phyloP scores from a whole-genome alignment of 2,113 vertebrate genomes.

The Cyphomyrus discorhynchus region DNA sequence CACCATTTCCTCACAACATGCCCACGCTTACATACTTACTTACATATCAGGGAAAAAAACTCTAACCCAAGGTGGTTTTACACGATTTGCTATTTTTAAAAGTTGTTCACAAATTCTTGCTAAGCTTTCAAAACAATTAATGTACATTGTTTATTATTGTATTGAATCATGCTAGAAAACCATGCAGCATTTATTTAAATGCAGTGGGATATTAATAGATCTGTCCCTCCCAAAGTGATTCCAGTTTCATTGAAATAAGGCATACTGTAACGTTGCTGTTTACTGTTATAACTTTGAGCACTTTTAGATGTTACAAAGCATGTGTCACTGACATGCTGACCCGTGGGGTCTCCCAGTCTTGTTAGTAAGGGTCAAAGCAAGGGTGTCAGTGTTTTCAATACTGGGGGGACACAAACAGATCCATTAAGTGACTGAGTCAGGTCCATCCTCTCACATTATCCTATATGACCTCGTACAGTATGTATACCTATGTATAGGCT shows the following conservation, averaged over 20 bases:
- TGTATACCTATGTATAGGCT: background rate
- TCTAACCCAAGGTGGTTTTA: background rate
- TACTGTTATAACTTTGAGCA: background rate
- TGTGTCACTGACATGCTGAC: background rate
- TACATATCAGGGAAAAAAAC: background rate
- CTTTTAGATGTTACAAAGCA: background rate
- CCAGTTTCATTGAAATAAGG: background rate
- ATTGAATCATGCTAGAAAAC: background rate
- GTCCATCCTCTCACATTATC: background rate
- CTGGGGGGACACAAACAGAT: background rate
- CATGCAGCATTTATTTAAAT: background rate
- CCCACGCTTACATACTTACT: background rate
- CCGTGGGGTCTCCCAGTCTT: background rate
- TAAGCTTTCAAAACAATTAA: background rate
- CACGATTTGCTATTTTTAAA: background rate
- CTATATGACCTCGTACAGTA: background rate
- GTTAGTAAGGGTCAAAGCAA: background rate
- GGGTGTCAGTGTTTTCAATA: background rate
- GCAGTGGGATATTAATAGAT: background rate
- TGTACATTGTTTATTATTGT: background rate
- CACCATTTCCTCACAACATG: background rate
- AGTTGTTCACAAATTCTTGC: background rate
- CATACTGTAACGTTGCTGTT: background rate
- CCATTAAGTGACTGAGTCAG: background rate
- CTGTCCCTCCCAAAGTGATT: background rate